Conservation (phyloP, 2,113 vertebrate species). For the Ovis canadensis region DNA sequence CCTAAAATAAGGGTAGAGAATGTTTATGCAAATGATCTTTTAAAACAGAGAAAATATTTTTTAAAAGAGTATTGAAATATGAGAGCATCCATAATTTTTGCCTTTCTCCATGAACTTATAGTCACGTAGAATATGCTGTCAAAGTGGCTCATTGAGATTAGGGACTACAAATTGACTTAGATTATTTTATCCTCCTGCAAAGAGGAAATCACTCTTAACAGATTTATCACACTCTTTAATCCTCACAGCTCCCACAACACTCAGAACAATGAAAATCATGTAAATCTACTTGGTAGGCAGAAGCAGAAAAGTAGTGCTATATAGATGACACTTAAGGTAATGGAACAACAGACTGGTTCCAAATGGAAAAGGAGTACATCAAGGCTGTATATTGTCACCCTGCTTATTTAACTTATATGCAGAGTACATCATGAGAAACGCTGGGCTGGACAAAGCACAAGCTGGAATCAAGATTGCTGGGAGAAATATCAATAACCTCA, state of each 20-base stretch:
- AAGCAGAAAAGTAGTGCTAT: neutral
- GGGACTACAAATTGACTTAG: neutral
- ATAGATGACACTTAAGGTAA: neutral
- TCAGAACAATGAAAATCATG: neutral
- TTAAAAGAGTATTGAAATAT: neutral
- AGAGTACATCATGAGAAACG: too few species aligned
- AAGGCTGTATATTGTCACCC: too few species aligned
- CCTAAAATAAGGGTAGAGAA: neutral
- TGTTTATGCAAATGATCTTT: neutral
- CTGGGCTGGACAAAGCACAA: accelerated
- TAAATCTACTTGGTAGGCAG: neutral
- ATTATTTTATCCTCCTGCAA: conserved; percentile 26
- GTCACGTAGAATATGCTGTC: neutral
- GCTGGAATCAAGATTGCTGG: too few species aligned
- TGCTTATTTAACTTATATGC: too few species aligned
- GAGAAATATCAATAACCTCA: too few species aligned
- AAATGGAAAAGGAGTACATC: too few species aligned
- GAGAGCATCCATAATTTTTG: neutral
- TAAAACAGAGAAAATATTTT: neutral
- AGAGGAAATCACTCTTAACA: conserved; percentile 19
- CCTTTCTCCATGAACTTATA: conserved; percentile 2
- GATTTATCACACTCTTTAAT: neutral
- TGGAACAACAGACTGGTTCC: too few species aligned
- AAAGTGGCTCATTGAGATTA: conserved; percentile 7
- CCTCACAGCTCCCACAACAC: neutral